Percentiles rank a stretch among this genome's conserved stretches.
These are phyloP conservation scores for Cosmia trapezina DNA, from an alignment of 2,888 invertebrate species.

Conservation along the genomic window DNA sequence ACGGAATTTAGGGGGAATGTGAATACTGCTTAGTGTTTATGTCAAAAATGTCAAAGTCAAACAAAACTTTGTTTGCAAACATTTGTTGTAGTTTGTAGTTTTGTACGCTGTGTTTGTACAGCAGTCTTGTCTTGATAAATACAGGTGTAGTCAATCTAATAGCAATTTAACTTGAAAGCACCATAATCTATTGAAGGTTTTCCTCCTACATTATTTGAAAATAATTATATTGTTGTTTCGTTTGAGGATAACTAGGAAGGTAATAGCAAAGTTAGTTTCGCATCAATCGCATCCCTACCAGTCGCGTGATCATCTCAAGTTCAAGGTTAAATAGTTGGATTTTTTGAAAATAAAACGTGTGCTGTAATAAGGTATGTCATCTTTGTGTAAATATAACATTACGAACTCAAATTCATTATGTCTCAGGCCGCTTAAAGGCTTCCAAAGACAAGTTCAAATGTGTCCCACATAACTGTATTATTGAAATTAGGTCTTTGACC, in stretches of 20 bases:
- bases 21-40: no score
- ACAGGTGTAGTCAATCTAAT: slow-evolving; percentile 29
- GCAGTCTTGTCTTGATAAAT: neutral
- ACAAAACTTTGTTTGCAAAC: no score
- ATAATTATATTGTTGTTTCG: slow-evolving; percentile 5
- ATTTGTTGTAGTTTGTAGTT: no score
- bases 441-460: slow-evolving; percentile 4
- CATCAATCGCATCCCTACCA: slow-evolving; percentile 26
- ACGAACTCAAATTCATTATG: neutral
- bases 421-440: accelerated
- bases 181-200: slow-evolving; percentile 21
- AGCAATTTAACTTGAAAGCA: slow-evolving; percentile 14
- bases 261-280: slow-evolving; percentile 13
- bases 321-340: slow-evolving; percentile 71
- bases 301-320: slow-evolving; percentile 73
- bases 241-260: slow-evolving; percentile 1
- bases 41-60: no score
- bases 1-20: no score
- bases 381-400: neutral
- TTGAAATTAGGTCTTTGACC: slow-evolving; percentile 60
- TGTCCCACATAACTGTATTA: slow-evolving; percentile 48
- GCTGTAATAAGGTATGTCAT: slow-evolving; percentile 25
- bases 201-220: neutral
- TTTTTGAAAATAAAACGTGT: slow-evolving; percentile 22
- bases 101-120: no score